Conservation (phyloP, 1,140 invertebrate species). For the Bombus waltoni region DNA sequence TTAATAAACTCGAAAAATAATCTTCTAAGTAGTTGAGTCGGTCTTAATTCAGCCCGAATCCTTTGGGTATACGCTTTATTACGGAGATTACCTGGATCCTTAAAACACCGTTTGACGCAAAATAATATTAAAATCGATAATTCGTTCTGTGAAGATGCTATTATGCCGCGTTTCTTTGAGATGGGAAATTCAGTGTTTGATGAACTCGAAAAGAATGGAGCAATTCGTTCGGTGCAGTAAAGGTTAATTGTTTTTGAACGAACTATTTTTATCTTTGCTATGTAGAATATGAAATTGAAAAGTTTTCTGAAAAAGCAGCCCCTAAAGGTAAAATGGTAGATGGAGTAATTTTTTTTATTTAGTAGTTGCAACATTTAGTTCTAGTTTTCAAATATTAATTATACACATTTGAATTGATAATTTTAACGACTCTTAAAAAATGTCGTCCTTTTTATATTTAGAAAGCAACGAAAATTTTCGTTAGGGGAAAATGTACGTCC, state of each 20-base stretch:
- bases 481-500: too few species aligned
- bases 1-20: constrained; percentile 40
- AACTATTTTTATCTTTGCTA: not conserved
- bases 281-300: too few species aligned
- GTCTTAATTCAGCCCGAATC: constrained; percentile 9
- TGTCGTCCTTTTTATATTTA: too few species aligned
- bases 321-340: too few species aligned
- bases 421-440: too few species aligned
- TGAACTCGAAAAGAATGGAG: too few species aligned
- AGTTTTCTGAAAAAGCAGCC: too few species aligned
- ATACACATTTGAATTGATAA: too few species aligned
- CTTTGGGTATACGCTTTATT: constrained; percentile 8
- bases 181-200: not conserved
- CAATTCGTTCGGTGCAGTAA: not conserved
- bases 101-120: not conserved
- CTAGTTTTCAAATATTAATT: too few species aligned
- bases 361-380: too few species aligned
- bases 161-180: not conserved
- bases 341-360: too few species aligned
- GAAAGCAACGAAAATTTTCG: too few species aligned
- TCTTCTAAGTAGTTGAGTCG: constrained; percentile 34
- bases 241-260: not conserved
- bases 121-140: constrained; percentile 31
- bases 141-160: not conserved
- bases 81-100: not conserved